Evolutionary conservation across 23 tunicate species (phyloP), one percentile per base, ranked within the genome.

Genomic region (Diplosoma virens): DNA sequence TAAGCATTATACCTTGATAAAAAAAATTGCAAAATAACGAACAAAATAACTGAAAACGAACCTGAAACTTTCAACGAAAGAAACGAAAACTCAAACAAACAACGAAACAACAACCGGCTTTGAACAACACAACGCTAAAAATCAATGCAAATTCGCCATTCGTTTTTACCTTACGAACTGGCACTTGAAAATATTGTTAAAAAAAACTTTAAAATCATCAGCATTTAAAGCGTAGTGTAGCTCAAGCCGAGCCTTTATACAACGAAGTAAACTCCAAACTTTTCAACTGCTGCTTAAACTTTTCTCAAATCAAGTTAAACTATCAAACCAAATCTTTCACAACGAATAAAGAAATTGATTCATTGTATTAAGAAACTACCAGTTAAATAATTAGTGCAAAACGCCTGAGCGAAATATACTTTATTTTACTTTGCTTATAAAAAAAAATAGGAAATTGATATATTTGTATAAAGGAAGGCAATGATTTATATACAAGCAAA

Each of bases 281-380:
- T 67, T 67, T 34, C 27, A 67, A 67, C 52, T 35, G 74, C 26
- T 6, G 17, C 24, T 11, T 34, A 35, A 34, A 67, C 74, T 34
- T 67, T 34, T 26, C 35, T 72, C 27, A 50, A 72, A 72, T 61
- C 36, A 47, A 34, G 7, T 4, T 34, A 5, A 72, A 72, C 78
- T 47, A 11, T 72, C 47, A 72, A 72, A 7, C 78, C 21, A 72
- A 24, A 11, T 72, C 27, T 26, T 23, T 68, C 21, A 34, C 75
- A 68, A 68, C 75, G 46, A 72, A 72, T 72, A 72, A 72, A 28
- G 33, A 72, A 72, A 72, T 48, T 50, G 61, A 72, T 72, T 72
- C 78, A 68, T 32, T 11, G 75, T 34, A 68, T 68, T 26, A 47
- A 67, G 11, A 5, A 67, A 67, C 50, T 67, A 23, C 74, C 74